phyloP scores from a whole-genome alignment of 1,140 invertebrate species.

The Saccostrea echinata region DNA sequence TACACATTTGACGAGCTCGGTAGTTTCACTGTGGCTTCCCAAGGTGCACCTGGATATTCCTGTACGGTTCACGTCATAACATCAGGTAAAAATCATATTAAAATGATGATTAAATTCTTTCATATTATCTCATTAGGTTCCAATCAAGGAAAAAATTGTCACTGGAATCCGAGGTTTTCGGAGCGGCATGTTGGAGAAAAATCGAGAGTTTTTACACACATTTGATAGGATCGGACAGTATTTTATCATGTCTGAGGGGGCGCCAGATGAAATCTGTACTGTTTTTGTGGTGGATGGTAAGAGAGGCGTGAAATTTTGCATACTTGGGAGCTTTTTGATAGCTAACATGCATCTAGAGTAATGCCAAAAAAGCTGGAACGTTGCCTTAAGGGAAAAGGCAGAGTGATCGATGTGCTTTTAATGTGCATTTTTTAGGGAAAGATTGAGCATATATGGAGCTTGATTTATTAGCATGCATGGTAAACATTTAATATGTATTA shows the following conservation, averaged over 20 bases:
- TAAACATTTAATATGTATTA: neutral
- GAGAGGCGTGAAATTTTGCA: neutral
- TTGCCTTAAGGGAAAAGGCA: neutral
- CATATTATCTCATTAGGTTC: constrained; percentile 25
- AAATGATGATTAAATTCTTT: constrained; percentile 12
- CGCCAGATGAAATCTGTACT: neutral
- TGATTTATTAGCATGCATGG: neutral
- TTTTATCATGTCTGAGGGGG: constrained; percentile 31
- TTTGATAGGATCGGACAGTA: constrained; percentile 41
- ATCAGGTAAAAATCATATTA: constrained; percentile 63
- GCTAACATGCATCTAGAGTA: constrained; percentile 14
- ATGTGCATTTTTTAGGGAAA: neutral
- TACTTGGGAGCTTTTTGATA: neutral
- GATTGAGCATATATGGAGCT: neutral
- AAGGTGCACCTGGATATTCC: constrained; percentile 77
- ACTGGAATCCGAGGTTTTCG: constrained; percentile 6
- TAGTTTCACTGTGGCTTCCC: constrained; percentile 76
- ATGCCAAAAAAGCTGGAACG: neutral
- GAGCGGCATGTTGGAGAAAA: constrained; percentile 17
- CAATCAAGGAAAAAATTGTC: constrained; percentile 26
- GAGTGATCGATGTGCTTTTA: neutral
- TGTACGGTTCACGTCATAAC: constrained; percentile 72
- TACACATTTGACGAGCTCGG: constrained; percentile 79
- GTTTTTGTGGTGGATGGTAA: constrained; percentile 44
- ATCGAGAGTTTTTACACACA: constrained; percentile 40